Evolutionary conservation across 2,113 vertebrate species (phyloP), one percentile per base, ranked within the genome.

Genomic region (Mirza zaza): DNA sequence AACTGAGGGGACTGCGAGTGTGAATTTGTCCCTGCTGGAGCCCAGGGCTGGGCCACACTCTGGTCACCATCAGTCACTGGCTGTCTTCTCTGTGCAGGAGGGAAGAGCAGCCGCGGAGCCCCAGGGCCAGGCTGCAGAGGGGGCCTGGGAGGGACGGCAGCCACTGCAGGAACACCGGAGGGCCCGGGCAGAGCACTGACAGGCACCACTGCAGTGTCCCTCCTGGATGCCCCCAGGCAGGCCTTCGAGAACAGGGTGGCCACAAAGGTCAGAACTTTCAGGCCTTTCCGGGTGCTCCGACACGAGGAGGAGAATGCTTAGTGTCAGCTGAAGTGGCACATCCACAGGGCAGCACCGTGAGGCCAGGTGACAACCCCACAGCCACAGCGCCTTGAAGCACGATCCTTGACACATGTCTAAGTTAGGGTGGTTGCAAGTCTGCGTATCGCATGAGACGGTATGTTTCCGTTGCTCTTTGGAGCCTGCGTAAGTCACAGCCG

Each of bases 261-360:
- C 8, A 1, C 39, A 9, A 29, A 29, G 61, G 11, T 63, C 27
- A 63, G 61, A 63, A 63, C 27, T 63, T 29, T 12, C 11, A 29
- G 61, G 61, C 29, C 12, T 10, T 17, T 29, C 25, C 25, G 9
- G 25, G 7, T 27, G 34, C 61, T 52, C 32, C 1, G 4, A 8
- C 59, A 3, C 0, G 25, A 25, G 6, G n/a, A 39, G 45, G n/a
- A 73, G 39, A 5, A 11, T 0, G 34, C 20, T 0, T 2, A 17
- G 13, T 0, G 0, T 18, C 75, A 25, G 45, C 27, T 3, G 0
- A 5, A 5, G 57, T 8, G 9, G n/a, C 25, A 9, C 29, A 4
- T n/a, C 57, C 67, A 1, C 0, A 21, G 3, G 13, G 59, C 34
- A 3, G 2, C 21, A 4, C 27, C 1, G 0, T 5, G 67, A 50